Evolutionary conservation across 2,113 vertebrate genomes (phyloP).

Genomic region (Baryphthengus martii): DNA sequence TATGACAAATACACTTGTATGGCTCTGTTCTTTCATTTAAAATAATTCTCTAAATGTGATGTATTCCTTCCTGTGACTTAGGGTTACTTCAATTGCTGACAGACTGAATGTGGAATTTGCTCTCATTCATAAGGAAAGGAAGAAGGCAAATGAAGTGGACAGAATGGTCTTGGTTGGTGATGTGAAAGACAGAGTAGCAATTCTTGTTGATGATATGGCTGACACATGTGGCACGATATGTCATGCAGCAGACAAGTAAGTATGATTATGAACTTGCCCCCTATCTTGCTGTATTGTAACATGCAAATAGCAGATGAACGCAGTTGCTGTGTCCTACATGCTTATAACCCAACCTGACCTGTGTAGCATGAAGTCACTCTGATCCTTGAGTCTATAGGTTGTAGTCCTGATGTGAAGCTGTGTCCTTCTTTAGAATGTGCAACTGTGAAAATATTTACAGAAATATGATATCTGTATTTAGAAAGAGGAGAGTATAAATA

Average conservation of each 20-base stretch:
- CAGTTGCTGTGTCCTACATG: neutral
- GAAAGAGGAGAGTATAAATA: neutral
- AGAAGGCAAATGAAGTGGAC: conserved; percentile 95
- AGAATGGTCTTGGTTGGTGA: conserved; percentile 95
- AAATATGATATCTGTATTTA: neutral
- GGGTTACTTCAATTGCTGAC: conserved; percentile 94
- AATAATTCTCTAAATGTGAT: neutral
- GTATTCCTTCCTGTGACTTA: conserved; percentile 31
- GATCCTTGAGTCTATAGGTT: neutral
- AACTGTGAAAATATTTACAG: neutral
- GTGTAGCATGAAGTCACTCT: neutral
- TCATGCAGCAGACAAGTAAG: conserved; percentile 91
- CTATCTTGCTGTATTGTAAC: neutral
- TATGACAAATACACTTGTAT: neutral
- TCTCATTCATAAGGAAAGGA: conserved; percentile 94
- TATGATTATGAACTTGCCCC: neutral
- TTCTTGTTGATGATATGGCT: conserved; percentile 94
- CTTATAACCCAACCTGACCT: neutral
- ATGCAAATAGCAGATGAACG: neutral
- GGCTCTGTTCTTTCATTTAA: neutral
- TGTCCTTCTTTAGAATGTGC: neutral
- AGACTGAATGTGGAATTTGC: conserved; percentile 94
- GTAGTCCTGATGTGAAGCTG: neutral
- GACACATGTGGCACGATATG: conserved; percentile 96
- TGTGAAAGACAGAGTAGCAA: conserved; percentile 90